Evolutionary conservation across 2,797 vertebrate species (phyloP).

Genomic region (Sphenopsis melanotis): DNA sequence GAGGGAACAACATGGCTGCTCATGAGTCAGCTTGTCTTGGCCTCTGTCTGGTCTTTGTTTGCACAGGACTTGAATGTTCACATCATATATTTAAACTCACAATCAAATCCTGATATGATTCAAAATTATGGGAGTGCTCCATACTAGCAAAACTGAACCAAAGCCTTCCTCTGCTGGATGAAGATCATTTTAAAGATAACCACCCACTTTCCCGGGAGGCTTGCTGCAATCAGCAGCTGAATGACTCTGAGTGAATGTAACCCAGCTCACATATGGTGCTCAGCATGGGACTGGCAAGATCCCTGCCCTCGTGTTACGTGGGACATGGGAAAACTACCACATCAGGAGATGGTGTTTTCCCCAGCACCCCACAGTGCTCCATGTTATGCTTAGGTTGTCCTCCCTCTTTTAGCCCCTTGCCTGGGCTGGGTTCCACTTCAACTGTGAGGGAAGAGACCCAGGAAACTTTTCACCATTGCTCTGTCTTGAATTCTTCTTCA

Average conservation of each 20-base stretch:
- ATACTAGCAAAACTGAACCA: background rate
- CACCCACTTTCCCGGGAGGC: background rate
- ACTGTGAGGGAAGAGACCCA: background rate
- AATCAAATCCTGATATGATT: background rate
- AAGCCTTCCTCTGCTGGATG: background rate
- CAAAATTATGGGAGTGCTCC: background rate
- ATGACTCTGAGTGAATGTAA: background rate
- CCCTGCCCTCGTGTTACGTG: background rate
- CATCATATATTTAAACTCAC: background rate
- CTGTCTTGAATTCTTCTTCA: background rate
- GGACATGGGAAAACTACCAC: background rate
- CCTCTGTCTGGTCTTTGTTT: background rate
- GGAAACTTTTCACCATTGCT: background rate
- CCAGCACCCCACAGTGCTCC: rapidly evolving
- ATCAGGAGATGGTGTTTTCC: background rate
- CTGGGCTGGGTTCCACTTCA: background rate
- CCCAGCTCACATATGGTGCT: background rate
- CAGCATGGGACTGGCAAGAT: background rate
- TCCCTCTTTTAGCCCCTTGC: background rate
- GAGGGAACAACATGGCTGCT: background rate
- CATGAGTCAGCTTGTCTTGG: background rate
- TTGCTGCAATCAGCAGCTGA: background rate
- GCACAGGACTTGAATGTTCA: background rate
- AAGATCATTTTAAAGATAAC: background rate
- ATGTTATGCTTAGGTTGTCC: background rate